phyloP scores from a whole-genome alignment of 2,888 invertebrate species.

The Clitarchus hookeri region DNA sequence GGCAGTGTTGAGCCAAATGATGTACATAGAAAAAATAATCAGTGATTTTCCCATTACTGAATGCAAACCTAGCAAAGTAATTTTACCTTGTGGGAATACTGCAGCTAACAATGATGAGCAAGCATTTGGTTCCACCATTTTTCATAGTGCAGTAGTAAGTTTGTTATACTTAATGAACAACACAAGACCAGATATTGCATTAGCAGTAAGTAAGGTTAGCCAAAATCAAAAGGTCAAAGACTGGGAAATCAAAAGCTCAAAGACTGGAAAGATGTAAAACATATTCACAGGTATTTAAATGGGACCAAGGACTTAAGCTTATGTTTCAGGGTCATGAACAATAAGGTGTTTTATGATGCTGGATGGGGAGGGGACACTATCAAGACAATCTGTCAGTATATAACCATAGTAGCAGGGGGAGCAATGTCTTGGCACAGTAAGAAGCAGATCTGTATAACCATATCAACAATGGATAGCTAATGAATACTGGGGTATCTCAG shows the following conservation, averaged over 20 bases:
- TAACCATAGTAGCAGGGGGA: neutral
- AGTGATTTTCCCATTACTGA: too few relatives aligned
- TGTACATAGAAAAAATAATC: neutral
- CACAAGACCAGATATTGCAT: neutral
- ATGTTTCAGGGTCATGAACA: neutral
- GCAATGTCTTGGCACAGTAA: neutral
- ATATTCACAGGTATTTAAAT: neutral
- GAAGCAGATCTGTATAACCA: neutral
- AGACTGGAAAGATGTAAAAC: neutral
- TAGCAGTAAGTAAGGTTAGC: neutral
- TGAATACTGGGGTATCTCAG: neutral
- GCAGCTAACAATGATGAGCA: too few relatives aligned
- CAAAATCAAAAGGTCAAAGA: neutral
- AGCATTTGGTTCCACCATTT: too few relatives aligned
- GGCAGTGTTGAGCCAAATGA: neutral
- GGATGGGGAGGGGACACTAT: neutral
- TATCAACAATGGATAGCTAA: neutral
- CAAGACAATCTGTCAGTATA: neutral
- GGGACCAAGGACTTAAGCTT: neutral
- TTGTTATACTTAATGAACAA: neutral
- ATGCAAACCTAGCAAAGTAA: too few relatives aligned
- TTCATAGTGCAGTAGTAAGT: too few relatives aligned
- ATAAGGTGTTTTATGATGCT: neutral
- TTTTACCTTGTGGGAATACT: too few relatives aligned
- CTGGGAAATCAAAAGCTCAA: neutral